Percentiles rank a stretch among this genome's conserved stretches.
These are phyloP conservation scores for Cyanocitta stelleri DNA, from an alignment of 2,113 vertebrate species.

Conservation along the genomic window DNA sequence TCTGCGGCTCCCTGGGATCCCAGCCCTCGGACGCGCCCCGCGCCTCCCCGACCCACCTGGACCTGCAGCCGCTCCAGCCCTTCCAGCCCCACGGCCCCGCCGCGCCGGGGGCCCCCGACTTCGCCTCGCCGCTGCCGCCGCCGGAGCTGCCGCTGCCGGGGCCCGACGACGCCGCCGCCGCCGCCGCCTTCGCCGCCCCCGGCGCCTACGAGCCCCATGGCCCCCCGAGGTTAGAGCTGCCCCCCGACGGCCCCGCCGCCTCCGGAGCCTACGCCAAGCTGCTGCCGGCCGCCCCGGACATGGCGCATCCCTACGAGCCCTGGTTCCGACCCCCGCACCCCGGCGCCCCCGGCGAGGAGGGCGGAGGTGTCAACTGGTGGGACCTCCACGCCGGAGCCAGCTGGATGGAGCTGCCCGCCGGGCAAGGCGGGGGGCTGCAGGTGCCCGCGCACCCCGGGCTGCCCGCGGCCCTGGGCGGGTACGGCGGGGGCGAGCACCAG, in stretches of 20 bases:
- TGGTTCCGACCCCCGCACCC: conserved; percentile 88
- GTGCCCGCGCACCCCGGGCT: conserved; percentile 76
- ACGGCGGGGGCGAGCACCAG: conserved; percentile 80
- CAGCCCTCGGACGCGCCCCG: conserved; percentile 74
- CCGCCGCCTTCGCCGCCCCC: conserved; percentile 41
- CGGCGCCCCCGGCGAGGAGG: conserved; percentile 78
- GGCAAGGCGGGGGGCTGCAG: conserved; percentile 70
- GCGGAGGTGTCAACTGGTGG: conserved; percentile 86
- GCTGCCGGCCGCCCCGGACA: conserved; percentile 72
- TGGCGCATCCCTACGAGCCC: conserved; percentile 92
- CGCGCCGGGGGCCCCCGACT: conserved; percentile 54
- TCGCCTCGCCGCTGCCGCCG: conserved; percentile 57
- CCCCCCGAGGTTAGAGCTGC: conserved; percentile 68
- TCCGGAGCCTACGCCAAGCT: conserved; percentile 71
- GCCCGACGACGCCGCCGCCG: conserved; percentile 60
- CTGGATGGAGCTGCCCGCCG: conserved; percentile 89
- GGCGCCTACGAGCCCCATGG: conserved; percentile 64
- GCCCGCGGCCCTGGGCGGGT: conserved; percentile 79
- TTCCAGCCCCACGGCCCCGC: conserved; percentile 70
- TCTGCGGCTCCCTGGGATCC: conserved; percentile 77
- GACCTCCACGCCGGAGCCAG: conserved; percentile 86
- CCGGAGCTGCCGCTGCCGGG: conserved; percentile 69
- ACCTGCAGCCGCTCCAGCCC: conserved; percentile 73
- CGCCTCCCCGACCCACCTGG: conserved; percentile 67
- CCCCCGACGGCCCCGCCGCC: conserved; percentile 57